Conservation (phyloP, 2,113 vertebrate genomes). For the Calypte anna region DNA sequence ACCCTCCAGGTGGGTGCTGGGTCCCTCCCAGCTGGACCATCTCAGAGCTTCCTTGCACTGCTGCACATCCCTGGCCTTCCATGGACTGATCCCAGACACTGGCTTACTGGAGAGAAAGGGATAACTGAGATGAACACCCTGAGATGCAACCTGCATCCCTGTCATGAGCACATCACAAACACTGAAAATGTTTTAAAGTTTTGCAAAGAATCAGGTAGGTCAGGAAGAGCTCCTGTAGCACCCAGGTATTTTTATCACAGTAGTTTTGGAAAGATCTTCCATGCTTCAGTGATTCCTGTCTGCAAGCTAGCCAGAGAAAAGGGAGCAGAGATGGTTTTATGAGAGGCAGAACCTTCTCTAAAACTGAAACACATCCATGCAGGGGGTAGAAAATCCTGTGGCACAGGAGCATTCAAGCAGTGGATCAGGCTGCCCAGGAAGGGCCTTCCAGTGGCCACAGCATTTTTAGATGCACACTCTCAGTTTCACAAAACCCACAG, state of each 20-base stretch:
- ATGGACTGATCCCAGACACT: accelerated
- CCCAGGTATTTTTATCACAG: background rate
- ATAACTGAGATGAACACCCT: background rate
- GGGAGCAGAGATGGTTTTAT: background rate
- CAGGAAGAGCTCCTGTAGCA: background rate
- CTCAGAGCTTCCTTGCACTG: background rate
- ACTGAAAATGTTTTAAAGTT: background rate
- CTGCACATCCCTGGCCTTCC: background rate
- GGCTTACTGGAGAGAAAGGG: background rate
- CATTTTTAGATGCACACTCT: background rate
- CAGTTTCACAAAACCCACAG: background rate
- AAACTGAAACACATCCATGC: accelerated
- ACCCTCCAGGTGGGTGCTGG: accelerated
- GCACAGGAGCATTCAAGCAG: background rate
- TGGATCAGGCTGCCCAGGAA: accelerated
- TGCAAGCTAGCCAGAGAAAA: background rate
- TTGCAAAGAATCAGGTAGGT: background rate
- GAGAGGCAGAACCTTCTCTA: background rate
- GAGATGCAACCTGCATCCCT: background rate
- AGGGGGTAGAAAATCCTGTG: background rate
- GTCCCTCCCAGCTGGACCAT: background rate
- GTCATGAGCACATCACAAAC: background rate
- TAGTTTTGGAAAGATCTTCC: background rate
- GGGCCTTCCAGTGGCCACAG: background rate
- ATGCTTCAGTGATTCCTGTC: background rate